Base-by-base conservation (phyloP, 1,140 invertebrate species). In the Medauroidea extradentata region DNA sequence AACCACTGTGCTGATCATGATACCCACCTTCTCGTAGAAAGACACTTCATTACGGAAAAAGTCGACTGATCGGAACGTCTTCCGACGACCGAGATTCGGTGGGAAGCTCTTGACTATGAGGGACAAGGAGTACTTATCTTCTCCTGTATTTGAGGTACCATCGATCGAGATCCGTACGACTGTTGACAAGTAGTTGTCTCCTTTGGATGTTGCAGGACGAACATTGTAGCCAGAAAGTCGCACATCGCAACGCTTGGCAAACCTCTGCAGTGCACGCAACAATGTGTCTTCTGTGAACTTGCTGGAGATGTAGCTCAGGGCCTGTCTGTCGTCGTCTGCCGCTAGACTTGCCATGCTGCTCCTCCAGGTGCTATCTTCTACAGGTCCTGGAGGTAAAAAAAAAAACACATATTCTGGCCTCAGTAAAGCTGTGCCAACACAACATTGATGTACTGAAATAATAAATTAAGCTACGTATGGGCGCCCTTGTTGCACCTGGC, bases 1-100 rank as follows among this genome's bases (percentile, higher is more conserved):
- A n/a, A n/a, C n/a, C n/a, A n/a, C n/a, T n/a, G n/a, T n/a, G n/a
- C n/a, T n/a, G n/a, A n/a, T 14, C 46, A 59, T n/a, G 43, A 34
- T n/a, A 38, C 25, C 67, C 70, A 86, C 82, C 63, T 82, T 75
- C 8, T 75, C 70, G 66, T 87, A 88, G 65, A 87, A 87, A 44
- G 71, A 65, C 8, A 85, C 83, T 73, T 88, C 86, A 65, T 87
- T 87, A 53, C 72, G 69, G 60, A 88, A 88, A 65, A 88, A 88
- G 27, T 85, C 84, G n/a, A 71, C 60, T 23, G 82, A 85, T 48
- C 81, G 77, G 61, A 80, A 88, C 0, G 86, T 82, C 25, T 83
- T 81, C 11, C 81, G 76, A 18, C 84, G 71, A 3, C 78, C 81
- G 2, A 81, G 52, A 63, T 83, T 87, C 51, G 79, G 77, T 0